Conservation (phyloP, 2,113 vertebrate genomes). For the Mustela lutreola region DNA sequence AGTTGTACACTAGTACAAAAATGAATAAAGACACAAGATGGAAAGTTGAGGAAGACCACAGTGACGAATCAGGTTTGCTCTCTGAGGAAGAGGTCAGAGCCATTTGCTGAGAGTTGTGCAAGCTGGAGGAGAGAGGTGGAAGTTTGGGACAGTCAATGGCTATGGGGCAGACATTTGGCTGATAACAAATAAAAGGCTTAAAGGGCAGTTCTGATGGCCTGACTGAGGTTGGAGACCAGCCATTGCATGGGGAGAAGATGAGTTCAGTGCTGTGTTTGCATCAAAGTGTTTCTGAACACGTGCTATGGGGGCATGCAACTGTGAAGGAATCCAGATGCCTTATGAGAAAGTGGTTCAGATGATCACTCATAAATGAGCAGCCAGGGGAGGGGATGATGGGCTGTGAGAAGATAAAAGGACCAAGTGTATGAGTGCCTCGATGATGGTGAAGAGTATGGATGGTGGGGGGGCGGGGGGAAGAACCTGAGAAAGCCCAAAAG, state of each 20-base stretch:
- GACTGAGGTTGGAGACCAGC: not conserved
- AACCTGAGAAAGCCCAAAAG: not conserved
- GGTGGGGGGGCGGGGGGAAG: too few relatives aligned
- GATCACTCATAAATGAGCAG: not conserved
- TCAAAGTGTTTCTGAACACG: not conserved
- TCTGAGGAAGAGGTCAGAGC: not conserved
- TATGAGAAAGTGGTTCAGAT: not conserved
- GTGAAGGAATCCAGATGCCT: not conserved
- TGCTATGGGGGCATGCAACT: not conserved
- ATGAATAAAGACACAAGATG: not conserved
- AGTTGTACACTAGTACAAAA: not conserved
- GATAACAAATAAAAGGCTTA: not conserved
- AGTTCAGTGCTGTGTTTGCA: not conserved
- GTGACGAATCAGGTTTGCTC: not conserved
- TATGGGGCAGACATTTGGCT: not conserved
- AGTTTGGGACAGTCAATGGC: not conserved
- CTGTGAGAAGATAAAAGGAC: not conserved
- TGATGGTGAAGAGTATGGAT: not conserved
- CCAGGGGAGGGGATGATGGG: not conserved
- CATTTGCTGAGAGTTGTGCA: not conserved
- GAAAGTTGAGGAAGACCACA: not conserved
- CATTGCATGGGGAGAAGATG: not conserved
- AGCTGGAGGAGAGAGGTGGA: not conserved
- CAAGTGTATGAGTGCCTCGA: too few relatives aligned
- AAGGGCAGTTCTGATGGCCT: not conserved